Percentiles rank a stretch among this genome's conserved stretches.
These are phyloP conservation scores for Cettia cetti DNA, from an alignment of 2,113 vertebrate genomes.

Conservation along the genomic window DNA sequence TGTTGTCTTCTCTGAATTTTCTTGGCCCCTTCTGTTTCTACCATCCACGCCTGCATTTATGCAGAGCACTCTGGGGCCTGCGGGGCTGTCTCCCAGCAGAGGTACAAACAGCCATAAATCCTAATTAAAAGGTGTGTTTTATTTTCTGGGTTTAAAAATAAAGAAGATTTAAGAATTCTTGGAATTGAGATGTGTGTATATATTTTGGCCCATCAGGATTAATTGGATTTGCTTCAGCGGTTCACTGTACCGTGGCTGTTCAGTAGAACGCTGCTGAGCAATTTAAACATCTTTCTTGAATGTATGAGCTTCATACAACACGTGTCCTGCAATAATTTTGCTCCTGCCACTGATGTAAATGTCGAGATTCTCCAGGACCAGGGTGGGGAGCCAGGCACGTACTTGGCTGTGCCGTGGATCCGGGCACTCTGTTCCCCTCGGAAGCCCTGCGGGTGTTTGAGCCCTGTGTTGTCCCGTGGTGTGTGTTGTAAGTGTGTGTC, in stretches of 20 bases:
- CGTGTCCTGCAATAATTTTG: slow-evolving; percentile 28
- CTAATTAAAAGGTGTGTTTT: slow-evolving; percentile 67
- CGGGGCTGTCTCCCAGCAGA: slow-evolving; percentile 40
- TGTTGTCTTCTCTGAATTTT: slow-evolving; percentile 52
- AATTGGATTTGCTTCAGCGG: slow-evolving; percentile 61
- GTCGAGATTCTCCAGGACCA: neutral
- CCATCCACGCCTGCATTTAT: slow-evolving; percentile 25
- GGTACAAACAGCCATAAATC: slow-evolving; percentile 59
- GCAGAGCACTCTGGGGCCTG: slow-evolving; percentile 27
- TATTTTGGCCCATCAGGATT: slow-evolving; percentile 64
- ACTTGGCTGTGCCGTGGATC: neutral
- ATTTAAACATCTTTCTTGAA: slow-evolving; percentile 48
- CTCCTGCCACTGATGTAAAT: neutral
- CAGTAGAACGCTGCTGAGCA: slow-evolving; percentile 10
- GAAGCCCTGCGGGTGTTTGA: neutral
- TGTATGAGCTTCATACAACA: neutral
- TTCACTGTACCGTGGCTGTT: slow-evolving; percentile 7
- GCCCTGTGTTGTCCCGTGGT: accelerated
- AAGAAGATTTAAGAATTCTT: slow-evolving; percentile 63
- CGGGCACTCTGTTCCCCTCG: accelerated
- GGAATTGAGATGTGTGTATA: slow-evolving; percentile 52
- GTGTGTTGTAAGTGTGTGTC: neutral
- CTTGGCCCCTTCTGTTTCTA: slow-evolving; percentile 29
- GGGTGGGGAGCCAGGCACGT: neutral
- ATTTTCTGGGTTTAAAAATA: slow-evolving; percentile 62